Percentiles rank a stretch among this genome's conserved stretches.
These are phyloP conservation scores for Hesperia comma DNA, from an alignment of 2,888 invertebrate species.

Conservation along the genomic window DNA sequence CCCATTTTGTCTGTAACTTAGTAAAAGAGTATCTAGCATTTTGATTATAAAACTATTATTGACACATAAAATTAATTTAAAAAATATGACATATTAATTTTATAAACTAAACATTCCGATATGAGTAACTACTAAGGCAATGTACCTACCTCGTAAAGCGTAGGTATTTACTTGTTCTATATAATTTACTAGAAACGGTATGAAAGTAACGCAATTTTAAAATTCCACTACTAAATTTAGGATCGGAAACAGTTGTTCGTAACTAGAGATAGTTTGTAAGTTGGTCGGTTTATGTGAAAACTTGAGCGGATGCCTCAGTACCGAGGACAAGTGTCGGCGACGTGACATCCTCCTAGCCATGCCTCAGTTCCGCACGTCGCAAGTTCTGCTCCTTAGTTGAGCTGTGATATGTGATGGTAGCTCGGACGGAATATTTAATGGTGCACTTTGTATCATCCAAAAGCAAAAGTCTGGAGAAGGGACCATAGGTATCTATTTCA, in stretches of 20 bases:
- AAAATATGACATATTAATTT: too few relatives aligned
- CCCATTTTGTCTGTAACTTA: too few relatives aligned
- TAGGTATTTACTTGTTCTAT: too few relatives aligned
- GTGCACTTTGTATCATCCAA: neutral
- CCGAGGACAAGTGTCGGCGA: constrained; percentile 71
- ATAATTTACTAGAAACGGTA: neutral
- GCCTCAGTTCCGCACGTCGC: constrained; percentile 38
- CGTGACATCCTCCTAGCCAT: constrained; percentile 64
- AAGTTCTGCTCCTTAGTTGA: neutral
- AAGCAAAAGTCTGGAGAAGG: neutral
- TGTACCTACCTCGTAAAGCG: too few relatives aligned
- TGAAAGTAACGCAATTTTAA: constrained; percentile 3
- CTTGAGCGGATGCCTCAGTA: constrained; percentile 66
- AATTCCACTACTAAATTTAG: constrained; percentile 61
- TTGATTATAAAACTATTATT: too few relatives aligned
- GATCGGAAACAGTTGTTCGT: constrained; percentile 69
- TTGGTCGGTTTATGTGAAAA: constrained; percentile 79
- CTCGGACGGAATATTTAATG: neutral
- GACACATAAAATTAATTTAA: too few relatives aligned
- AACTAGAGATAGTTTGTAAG: constrained; percentile 67
- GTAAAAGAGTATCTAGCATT: too few relatives aligned
- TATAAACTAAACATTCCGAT: too few relatives aligned
- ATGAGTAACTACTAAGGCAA: too few relatives aligned
- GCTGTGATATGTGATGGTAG: constrained; percentile 1
- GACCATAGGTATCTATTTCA: too few relatives aligned